Evolutionary conservation across 2,797 vertebrate genomes (phyloP), one percentile per base, ranked within the genome.

Genomic region (Spinibarbus caldwelli): DNA sequence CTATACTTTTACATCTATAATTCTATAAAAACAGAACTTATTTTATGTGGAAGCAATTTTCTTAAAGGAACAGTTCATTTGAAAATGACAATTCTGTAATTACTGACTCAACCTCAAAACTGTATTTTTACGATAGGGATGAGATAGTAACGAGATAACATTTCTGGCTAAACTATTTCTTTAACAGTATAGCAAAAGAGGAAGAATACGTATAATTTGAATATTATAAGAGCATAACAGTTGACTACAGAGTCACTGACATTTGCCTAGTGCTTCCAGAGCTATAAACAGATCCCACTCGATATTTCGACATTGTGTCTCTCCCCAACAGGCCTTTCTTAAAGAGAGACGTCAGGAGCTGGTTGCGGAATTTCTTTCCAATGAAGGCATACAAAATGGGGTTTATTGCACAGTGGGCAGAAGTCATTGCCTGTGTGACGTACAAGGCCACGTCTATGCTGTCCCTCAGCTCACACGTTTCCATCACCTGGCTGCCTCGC

Each of bases 381-480:
- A 98, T 96, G 90, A 98, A 98, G 73, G 95, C 97, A 0, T 98
- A 99, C 87, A 98, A 94, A 88, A 98, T 88, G 2, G 97, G 97
- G 84, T 99, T 99, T 85, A 98, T 93, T 29, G 97, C 97, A 78
- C 97, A 97, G 92, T 98, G 97, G 45, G 91, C 31, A 38, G 96
- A 97, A 66, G 96, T 96, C 76, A 98, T 83, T 17, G 95, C 91
- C 76, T 96, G 84, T 0, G 96, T 96, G 84, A 94, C 7, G 0
- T 91, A 85, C 12, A 96, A 84, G 41, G 93, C 91, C 0, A 43
- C 4, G 6, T 91, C 92, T 0, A 97, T 81, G 0, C 10, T 81
- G 0, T 85, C 73, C 29, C 86, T 93, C 15, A 87, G 71, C 0
- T 80, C 23, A 0, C 97, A 98, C 0, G 87, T 93, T 17, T 94